Evolutionary conservation across 92 coral and sea anemone genomes (phyloP), one percentile per base, ranked within the genome.

Genomic region (Parazoanthus atlanticus): DNA sequence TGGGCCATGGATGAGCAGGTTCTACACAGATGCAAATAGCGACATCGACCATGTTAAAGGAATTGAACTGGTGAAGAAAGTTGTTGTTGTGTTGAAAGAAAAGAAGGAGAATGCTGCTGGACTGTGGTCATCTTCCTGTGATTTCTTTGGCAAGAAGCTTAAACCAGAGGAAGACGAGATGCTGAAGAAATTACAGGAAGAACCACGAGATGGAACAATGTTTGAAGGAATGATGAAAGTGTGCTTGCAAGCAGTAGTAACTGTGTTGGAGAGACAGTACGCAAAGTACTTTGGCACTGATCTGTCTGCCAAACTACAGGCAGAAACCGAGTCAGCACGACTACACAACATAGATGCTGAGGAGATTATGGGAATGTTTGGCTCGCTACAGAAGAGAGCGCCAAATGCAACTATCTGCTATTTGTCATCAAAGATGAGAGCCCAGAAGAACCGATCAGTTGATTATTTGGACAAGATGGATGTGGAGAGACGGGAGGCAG

Each of bases 81-180:
- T 79, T 43, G 67, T 79, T 43, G 67, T 79, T 3, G 36, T 13
- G 21, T 29, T 56, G 58, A 79, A 41, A 8, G 61, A 43, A 25
- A 78, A 40, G 82, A 79, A 19, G 83, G 67, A 43, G 83, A 43
- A 25, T 15, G 6, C 83, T 10, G 83, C 34, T 79, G 83, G 25
- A 12, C 1, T 79, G 30, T 56, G 17, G 67, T 11, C 65, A 43
- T 79, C 61, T 56, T 23, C 83, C 33, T 46, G 11, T 15, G 25
- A 79, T 79, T 46, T 79, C 58, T 41, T 79, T 19, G 30, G 83
- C 30, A 79, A 19, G 0, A 36, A 33, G 34, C 83, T 79, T 11
- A 46, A 79, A 38, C 65, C 21, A 54, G 83, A 79, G 54, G 40
- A 78, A 73, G 77, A 73, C 8, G 6, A 12, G 77, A 41, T 73